Percentiles rank a stretch among this genome's conserved stretches.
phyloP scores from a whole-genome alignment of 2,113 vertebrate genomes.

The Daphoenositta chrysoptera region DNA sequence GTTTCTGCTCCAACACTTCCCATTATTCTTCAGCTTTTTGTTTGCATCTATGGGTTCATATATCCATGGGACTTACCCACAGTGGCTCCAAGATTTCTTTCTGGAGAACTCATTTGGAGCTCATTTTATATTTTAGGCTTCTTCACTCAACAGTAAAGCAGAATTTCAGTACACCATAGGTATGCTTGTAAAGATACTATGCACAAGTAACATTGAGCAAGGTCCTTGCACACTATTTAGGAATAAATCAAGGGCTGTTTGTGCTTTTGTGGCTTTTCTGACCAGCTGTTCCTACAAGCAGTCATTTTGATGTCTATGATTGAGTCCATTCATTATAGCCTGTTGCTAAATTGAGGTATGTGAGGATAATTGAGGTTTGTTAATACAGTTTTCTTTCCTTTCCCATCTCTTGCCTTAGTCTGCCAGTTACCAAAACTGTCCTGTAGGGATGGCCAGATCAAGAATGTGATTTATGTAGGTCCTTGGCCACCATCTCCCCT shows the following conservation, averaged over 20 bases:
- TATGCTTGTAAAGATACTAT: neutral
- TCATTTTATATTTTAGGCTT: neutral
- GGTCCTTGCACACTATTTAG: neutral
- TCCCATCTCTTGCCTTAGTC: neutral
- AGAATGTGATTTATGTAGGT: neutral
- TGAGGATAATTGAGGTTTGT: neutral
- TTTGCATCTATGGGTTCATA: neutral
- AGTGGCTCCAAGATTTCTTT: neutral
- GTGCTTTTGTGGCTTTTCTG: neutral
- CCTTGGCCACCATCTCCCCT: neutral
- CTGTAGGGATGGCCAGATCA: neutral
- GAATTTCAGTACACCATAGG: neutral
- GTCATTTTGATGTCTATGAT: neutral
- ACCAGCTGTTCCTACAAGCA: neutral
- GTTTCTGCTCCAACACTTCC: neutral
- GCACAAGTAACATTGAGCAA: neutral
- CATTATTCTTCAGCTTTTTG: neutral
- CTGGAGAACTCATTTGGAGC: neutral
- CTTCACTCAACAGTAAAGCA: neutral
- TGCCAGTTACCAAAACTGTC: neutral
- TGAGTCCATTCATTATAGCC: neutral
- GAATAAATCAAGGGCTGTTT: neutral
- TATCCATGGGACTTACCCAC: neutral
- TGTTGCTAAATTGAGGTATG: neutral
- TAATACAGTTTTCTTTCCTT: neutral